phyloP scores from a whole-genome alignment of 2,888 invertebrate genomes.

The Trichogramma dendrolimi region DNA sequence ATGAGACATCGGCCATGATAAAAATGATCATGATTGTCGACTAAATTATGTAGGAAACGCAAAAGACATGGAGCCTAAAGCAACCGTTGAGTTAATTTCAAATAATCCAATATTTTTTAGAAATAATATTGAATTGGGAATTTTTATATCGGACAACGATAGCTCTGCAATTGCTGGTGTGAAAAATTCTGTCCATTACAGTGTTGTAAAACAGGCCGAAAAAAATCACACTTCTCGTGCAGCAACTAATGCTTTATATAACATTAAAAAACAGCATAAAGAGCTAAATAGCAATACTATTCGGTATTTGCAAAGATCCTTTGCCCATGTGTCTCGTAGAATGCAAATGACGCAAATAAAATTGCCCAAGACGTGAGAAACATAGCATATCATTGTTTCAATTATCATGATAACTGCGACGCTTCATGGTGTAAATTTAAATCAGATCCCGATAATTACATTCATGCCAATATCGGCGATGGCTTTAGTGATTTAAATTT shows the following conservation, averaged over 20 bases:
- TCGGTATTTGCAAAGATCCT: slow-evolving; percentile 25
- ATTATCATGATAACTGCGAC: slow-evolving; percentile 29
- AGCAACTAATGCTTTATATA: slow-evolving; percentile 28
- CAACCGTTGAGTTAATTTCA: slow-evolving; percentile 25
- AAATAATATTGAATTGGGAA: slow-evolving; percentile 28
- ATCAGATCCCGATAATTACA: slow-evolving; percentile 17
- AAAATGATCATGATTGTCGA: slow-evolving; percentile 32
- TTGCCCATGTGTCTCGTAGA: slow-evolving; percentile 28
- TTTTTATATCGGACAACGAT: slow-evolving; percentile 33
- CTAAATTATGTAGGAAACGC: slow-evolving; percentile 26
- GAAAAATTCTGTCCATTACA: slow-evolving; percentile 24
- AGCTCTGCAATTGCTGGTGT: slow-evolving; percentile 31
- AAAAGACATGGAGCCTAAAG: slow-evolving; percentile 32
- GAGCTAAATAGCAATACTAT: slow-evolving; percentile 23
- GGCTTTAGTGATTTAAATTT: slow-evolving; percentile 13
- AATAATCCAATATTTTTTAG: slow-evolving; percentile 23
- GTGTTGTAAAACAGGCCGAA: slow-evolving; percentile 32
- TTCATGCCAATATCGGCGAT: slow-evolving; percentile 4
- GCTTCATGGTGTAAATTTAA: slow-evolving; percentile 27
- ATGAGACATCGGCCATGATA: slow-evolving; percentile 19
- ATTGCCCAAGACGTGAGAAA: slow-evolving; percentile 26
- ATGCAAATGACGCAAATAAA: slow-evolving; percentile 17
- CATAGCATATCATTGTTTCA: slow-evolving; percentile 28
- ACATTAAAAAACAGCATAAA: slow-evolving; percentile 25
- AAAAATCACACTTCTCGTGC: slow-evolving; percentile 33